These are phyloP conservation scores for Hiodon tergisus DNA, from an alignment of 2,113 vertebrate genomes.

Conservation along the genomic window DNA sequence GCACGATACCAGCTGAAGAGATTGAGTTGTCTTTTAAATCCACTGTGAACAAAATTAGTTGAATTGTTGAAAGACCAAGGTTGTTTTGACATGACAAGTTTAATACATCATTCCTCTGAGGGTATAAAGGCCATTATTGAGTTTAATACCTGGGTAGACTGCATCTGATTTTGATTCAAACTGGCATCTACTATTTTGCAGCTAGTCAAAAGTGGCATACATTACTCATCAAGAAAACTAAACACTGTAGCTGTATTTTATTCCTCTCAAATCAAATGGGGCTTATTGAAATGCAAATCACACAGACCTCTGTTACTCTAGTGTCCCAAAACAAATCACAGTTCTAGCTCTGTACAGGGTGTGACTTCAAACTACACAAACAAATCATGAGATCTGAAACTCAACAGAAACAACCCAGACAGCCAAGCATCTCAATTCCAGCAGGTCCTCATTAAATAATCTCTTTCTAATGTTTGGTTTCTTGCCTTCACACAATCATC, in stretches of 20 bases:
- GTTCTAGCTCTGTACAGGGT: neutral
- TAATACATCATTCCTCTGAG: no score
- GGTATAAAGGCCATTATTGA: no score
- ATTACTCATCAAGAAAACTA: neutral
- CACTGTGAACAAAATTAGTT: no score
- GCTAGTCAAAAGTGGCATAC: neutral
- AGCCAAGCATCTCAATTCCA: slow-evolving; percentile 20
- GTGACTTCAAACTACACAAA: neutral
- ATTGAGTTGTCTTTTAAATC: no score
- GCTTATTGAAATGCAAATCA: slow-evolving; percentile 18
- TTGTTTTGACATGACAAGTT: no score
- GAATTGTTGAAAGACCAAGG: no score
- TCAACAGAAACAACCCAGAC: slow-evolving; percentile 5
- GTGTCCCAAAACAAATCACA: slow-evolving; percentile 19
- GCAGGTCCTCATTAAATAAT: slow-evolving; percentile 19
- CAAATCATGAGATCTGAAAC: neutral
- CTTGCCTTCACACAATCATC: neutral
- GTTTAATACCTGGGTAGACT: no score
- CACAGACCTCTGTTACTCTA: neutral
- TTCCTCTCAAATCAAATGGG: neutral
- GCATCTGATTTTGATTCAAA: neutral
- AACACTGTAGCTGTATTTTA: neutral
- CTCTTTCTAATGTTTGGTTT: slow-evolving; percentile 21
- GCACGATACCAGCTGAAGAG: no score
- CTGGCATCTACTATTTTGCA: neutral